A percentile compares a stretch with the other conserved stretches of the same genome.
These are phyloP conservation scores for Hydrozoanthus tunicans DNA, from an alignment of 64 coral and sea anemone species.

Conservation along the genomic window DNA sequence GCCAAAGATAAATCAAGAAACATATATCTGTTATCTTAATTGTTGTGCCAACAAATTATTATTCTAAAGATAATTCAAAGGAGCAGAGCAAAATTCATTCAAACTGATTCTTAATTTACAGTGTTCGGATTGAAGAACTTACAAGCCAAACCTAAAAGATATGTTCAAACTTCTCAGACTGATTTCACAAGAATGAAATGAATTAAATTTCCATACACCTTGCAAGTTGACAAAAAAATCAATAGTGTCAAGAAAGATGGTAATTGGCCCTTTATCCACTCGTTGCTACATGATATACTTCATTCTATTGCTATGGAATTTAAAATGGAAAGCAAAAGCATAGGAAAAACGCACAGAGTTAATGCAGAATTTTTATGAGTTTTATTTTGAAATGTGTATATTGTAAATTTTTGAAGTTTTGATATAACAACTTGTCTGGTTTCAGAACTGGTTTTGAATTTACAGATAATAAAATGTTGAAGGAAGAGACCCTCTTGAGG, in stretches of 20 bases:
- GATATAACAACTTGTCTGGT: slow-evolving; percentile 42
- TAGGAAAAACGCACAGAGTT: slow-evolving; percentile 7
- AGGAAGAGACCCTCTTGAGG: background rate
- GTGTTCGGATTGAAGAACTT: no score
- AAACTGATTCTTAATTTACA: no score
- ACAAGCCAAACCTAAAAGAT: no score
- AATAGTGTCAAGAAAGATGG: background rate
- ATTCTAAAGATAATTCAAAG: no score
- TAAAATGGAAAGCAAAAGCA: slow-evolving; percentile 3
- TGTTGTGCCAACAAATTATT: no score
- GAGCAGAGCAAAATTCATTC: no score
- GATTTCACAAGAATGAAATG: no score
- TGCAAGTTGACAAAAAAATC: background rate
- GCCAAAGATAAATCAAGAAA: no score
- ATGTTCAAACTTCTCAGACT: no score
- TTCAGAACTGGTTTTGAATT: slow-evolving; percentile 53
- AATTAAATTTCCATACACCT: background rate
- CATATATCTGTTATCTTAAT: no score
- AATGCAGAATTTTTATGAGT: slow-evolving; percentile 50
- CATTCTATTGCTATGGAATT: slow-evolving; percentile 22
- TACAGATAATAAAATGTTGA: slow-evolving; percentile 54
- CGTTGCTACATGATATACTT: background rate
- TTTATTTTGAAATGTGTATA: slow-evolving; percentile 61
- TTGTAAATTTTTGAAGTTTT: slow-evolving; percentile 57
- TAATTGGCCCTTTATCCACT: background rate